Evolutionary conservation across 2,113 vertebrate species (phyloP).

Genomic region (Apistogramma diplotaenia): DNA sequence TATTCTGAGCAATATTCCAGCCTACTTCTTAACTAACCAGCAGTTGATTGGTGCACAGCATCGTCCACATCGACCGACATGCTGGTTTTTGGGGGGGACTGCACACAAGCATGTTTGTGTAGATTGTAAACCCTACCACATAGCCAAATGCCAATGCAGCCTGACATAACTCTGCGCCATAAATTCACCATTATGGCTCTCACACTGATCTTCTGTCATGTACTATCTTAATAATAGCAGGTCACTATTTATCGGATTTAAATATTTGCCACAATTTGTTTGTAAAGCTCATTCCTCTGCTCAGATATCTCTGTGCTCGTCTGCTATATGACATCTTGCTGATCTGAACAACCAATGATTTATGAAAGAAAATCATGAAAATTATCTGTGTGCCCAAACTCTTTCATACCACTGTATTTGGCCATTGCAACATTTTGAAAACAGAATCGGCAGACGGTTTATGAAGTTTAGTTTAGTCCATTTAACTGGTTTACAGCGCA

Average conservation of each 20-base stretch:
- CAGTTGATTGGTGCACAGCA: neutral
- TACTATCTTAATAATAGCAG: neutral
- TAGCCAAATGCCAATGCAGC: neutral
- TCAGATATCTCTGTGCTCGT: too few species aligned
- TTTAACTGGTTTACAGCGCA: too few species aligned
- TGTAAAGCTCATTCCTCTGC: too few species aligned
- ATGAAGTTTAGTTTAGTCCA: too few species aligned
- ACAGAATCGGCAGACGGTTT: too few species aligned
- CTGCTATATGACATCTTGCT: too few species aligned
- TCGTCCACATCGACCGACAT: neutral
- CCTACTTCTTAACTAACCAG: neutral
- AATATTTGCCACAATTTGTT: neutral
- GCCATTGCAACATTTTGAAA: too few species aligned
- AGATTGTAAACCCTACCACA: neutral
- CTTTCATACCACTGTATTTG: too few species aligned
- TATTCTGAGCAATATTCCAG: neutral
- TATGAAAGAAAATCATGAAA: too few species aligned
- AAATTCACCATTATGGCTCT: neutral
- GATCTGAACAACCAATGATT: too few species aligned
- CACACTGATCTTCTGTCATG: neutral
- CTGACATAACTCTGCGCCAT: neutral
- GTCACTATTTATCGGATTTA: neutral
- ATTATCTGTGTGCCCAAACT: too few species aligned
- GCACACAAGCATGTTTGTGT: neutral
- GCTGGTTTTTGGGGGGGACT: neutral